Conservation (phyloP, 1,140 invertebrate genomes). For the Lepidostoma basale region DNA sequence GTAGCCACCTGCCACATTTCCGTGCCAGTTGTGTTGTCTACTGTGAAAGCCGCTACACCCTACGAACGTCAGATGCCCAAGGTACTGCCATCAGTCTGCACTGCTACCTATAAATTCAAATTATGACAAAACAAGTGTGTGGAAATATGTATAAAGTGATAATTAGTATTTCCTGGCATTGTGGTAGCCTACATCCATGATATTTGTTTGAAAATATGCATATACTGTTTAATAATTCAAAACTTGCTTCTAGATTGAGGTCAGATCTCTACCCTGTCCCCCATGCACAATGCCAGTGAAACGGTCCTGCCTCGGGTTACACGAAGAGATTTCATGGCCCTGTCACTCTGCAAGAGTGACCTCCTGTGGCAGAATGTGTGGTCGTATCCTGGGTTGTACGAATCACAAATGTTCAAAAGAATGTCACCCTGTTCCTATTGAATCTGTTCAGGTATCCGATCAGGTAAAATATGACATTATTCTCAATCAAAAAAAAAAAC, state of each 20-base stretch:
- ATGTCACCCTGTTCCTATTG: constrained; percentile 75
- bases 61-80: constrained; percentile 75
- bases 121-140: no score
- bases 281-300: constrained; percentile 72
- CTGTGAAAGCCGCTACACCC: constrained; percentile 71
- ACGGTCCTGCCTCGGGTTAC: constrained; percentile 80
- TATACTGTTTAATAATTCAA: constrained; percentile 26
- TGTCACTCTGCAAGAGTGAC: constrained; percentile 74
- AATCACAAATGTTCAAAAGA: constrained; percentile 78
- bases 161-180: no score
- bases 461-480: no score
- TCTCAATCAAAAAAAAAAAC: no score
- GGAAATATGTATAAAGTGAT: no score
- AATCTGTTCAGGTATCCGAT: no score
- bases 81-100: constrained; percentile 46
- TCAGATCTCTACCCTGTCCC: constrained; percentile 71
- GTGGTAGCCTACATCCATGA: no score
- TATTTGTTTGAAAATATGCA: neutral
- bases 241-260: constrained; percentile 60
- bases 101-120: neutral
- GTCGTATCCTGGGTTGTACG: constrained; percentile 69
- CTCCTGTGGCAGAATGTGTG: constrained; percentile 79
- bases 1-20: constrained; percentile 79
- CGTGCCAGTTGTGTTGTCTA: constrained; percentile 70
- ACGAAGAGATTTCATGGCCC: constrained; percentile 77